Conservation (phyloP, 2,113 vertebrate species). For the Plecturocebus donacophilus region DNA sequence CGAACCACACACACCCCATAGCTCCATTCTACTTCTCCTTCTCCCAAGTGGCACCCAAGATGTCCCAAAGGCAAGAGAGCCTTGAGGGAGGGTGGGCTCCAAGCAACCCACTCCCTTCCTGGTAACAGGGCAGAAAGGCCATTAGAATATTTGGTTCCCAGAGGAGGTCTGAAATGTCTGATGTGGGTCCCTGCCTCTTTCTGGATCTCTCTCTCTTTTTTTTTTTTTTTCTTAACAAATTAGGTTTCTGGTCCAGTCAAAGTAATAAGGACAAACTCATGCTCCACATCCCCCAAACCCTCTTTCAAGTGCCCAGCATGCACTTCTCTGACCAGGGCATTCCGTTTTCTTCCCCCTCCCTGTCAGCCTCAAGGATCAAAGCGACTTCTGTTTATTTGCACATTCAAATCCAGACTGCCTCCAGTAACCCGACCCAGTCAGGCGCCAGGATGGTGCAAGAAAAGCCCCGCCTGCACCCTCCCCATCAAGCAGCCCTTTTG, state of each 20-base stretch:
- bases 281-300: neutral
- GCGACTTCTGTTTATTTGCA: constrained; percentile 79
- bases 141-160: neutral
- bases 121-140: neutral
- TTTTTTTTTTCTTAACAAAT: neutral
- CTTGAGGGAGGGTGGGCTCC: neutral
- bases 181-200: neutral
- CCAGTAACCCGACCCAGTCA: neutral
- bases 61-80: neutral
- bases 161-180: neutral
- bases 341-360: constrained; percentile 41
- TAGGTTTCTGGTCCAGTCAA: neutral
- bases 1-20: neutral
- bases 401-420: constrained; percentile 77
- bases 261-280: neutral
- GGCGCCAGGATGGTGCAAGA: constrained; percentile 51
- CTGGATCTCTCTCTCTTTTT: neutral
- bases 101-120: neutral
- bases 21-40: constrained; percentile 1
- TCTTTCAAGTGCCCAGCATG: constrained; percentile 32
- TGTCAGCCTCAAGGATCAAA: constrained; percentile 68
- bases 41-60: neutral
- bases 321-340: constrained; percentile 45
- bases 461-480: constrained; percentile 32
- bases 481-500: neutral